Evolutionary conservation across 2,797 vertebrate genomes (phyloP).

Genomic region (Myotis planiceps): DNA sequence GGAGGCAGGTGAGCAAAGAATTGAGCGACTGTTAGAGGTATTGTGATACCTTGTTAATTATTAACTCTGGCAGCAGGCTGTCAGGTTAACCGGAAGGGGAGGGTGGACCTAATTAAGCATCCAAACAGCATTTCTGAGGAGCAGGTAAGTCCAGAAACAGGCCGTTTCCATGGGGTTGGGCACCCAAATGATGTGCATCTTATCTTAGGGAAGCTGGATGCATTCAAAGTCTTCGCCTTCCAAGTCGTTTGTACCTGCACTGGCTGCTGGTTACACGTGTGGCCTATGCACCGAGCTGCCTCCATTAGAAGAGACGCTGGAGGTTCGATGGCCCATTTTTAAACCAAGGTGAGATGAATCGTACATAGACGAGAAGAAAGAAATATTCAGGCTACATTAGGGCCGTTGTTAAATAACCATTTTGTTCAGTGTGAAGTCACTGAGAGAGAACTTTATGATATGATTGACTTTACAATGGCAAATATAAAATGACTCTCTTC

Average conservation of each 20-base stretch:
- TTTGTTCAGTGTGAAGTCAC: neutral
- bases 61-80: conserved; percentile 75
- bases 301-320: neutral
- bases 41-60: conserved; percentile 81
- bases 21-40: conserved; percentile 55
- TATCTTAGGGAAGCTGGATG: neutral
- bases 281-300: too few relatives aligned
- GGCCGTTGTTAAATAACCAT: neutral
- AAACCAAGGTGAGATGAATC: neutral
- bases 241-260: too few relatives aligned
- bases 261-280: neutral
- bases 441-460: neutral
- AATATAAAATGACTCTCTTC: neutral
- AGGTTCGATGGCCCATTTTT: neutral
- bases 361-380: neutral
- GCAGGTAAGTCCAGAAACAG: conserved; percentile 11
- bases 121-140: conserved; percentile 69
- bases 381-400: conserved; percentile 1
- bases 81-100: conserved; percentile 68
- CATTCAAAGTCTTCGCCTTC: neutral
- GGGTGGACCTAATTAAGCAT: conserved; percentile 70
- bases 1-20: conserved; percentile 77
- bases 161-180: neutral
- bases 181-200: neutral
- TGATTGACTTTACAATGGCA: neutral